A percentile compares a stretch with the other conserved stretches of the same genome.
Evolutionary conservation across 2,113 vertebrate species (phyloP).

Genomic region (Cariama cristata): DNA sequence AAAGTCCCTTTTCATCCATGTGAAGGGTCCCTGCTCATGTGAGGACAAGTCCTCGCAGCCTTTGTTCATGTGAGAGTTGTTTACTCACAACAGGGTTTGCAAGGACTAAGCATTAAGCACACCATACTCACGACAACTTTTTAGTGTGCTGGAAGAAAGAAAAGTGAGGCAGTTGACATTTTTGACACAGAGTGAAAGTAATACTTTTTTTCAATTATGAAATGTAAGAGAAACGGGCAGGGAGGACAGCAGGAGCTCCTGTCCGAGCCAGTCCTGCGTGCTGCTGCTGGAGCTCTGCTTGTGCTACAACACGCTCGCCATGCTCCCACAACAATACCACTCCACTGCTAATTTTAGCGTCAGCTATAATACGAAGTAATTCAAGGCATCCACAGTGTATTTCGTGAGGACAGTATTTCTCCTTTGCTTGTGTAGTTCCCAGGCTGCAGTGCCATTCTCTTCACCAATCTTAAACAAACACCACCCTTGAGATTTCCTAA

Average conservation of each 20-base stretch:
- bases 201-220: neutral
- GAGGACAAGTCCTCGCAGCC: neutral
- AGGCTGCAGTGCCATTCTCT: conserved; percentile 37
- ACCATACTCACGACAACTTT: neutral
- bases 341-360: conserved; percentile 52
- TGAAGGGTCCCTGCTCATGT: neutral
- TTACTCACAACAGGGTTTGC: neutral
- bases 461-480: conserved; percentile 58
- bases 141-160: neutral
- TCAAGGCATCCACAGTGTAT: conserved; percentile 22
- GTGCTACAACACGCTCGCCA: neutral
- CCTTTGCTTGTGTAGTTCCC: conserved; percentile 47
- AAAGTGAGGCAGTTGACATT: neutral
- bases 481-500: conserved; percentile 25
- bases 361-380: conserved; percentile 26
- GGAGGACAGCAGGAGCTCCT: neutral
- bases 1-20: neutral
- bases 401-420: conserved; percentile 35
- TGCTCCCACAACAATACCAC: conserved; percentile 26
- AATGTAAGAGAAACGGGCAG: neutral
- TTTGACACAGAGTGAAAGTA: neutral
- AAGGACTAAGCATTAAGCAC: neutral
- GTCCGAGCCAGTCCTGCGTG: neutral
- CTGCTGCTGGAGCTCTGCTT: neutral
- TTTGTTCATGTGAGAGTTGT: neutral